Base-by-base conservation (phyloP, 2,888 invertebrate species). In the Aplocera efformata region DNA sequence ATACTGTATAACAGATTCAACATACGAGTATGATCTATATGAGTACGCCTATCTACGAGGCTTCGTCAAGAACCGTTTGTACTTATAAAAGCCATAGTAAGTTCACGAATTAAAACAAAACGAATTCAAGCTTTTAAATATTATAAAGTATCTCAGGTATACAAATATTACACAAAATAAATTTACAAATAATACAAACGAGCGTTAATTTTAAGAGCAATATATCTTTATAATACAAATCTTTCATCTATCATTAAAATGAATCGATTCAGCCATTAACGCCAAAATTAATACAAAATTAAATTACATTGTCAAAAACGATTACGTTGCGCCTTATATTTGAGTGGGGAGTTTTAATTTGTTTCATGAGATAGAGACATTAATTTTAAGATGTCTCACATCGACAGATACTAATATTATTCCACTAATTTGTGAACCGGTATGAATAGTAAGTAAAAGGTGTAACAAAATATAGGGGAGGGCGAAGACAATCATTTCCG, bases 361-460 rank as follows among this genome's bases (percentile, higher is more conserved):
- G 36, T 17, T 17, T 17, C 28, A 32, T 37, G 33, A 21, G 42
- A 52, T 52, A 45, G 31, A 55, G 55, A 48, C 55, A 52, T 55
- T 45, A 48, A 48, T 50, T 36, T 3, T 41, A 30, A 42, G 29
- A 34, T 35, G 52, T 39, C 48, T 46, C 35, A 33, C 21, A 33
- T 42, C 35, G 43, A 50, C 32, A 44, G 17, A 52, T 32, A 46
- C 45, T 46, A 50, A 50, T 55, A 46, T 42, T 39, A 46, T 48
- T 41, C 40, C 35, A 48, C 50, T 48, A 48, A 55, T 55, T 52
- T 36, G 25, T 29, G 31, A 55, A 55, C 50, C 55, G 48, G 55
- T 48, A 44, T 42, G 38, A 23, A 30, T 17, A 17, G 5, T 17
- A 17, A 17, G 2, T 2, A 17, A 17, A 17, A 17, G 13, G 13